Evolutionary conservation across 1,140 invertebrate genomes (phyloP), one percentile per base, ranked within the genome.

Genomic region (Ephestia elutella): DNA sequence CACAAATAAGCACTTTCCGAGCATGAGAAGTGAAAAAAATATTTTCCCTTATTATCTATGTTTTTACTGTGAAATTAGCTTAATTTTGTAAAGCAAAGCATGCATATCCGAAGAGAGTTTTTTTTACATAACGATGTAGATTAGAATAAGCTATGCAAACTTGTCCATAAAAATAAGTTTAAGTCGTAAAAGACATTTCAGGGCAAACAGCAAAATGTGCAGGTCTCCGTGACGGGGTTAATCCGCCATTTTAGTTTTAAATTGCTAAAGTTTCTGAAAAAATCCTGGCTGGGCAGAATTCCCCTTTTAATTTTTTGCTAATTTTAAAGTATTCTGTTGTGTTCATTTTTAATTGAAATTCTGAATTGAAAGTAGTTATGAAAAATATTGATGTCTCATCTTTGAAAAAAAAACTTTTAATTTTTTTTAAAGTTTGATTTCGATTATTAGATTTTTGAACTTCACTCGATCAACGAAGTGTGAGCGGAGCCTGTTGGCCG

Each of bases 181-280:
- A 1, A 10, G 38, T 15, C 38, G 38, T 44, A 15, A 15, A 44
- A 17, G 38, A 44, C 13, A 44, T 44, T 15, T 44, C 15, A 2
- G 10, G 4, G 13, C n/a, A 32, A 32, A 32, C 30, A 32, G 38
- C 38, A 44, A 44, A n/a, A 44, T 17, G 38, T 10, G 38, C 38
- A 44, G 38, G 38, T 44, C 2, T 15, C 38, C 38, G 7, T 44
- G 38, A 3, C 38, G 38, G n/a, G 38, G 38, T 44, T 35, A 3
- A 44, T 44, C 38, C 15, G 38, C 38, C 38, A 44, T 44, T 44
- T 44, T 44, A 44, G 38, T 44, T 44, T 44, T 17, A 44, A 44
- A 44, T 44, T 44, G 38, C 38, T n/a, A 44, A 44, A 44, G 38
- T 44, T 44, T 44, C 38, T 10, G 38, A 13, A 44, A 44, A 44